These are phyloP conservation scores for Leptodactylus fallax DNA, from an alignment of 2,797 vertebrate genomes.

Conservation along the genomic window DNA sequence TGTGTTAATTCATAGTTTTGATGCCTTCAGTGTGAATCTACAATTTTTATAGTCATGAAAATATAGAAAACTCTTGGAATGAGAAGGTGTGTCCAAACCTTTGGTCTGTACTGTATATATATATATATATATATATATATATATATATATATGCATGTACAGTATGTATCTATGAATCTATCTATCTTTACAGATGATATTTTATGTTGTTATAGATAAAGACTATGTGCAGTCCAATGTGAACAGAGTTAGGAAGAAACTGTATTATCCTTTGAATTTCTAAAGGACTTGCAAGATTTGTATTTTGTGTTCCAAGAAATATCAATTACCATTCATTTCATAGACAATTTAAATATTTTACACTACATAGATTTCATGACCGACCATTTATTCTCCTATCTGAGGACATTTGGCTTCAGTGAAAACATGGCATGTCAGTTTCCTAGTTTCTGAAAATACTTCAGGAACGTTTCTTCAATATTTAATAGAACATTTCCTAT, in stretches of 20 bases:
- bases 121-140: background rate
- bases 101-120: no score
- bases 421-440: slow-evolving; percentile 1
- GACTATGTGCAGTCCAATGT: background rate
- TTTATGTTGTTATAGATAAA: background rate
- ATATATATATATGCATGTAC: background rate
- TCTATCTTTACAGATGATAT: background rate
- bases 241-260: background rate
- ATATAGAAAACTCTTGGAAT: no score
- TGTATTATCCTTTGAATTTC: slow-evolving; percentile 18
- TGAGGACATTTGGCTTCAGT: slow-evolving; percentile 48
- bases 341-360: slow-evolving; percentile 52
- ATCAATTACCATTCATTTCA: slow-evolving; percentile 56
- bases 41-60: no score
- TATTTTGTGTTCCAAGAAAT: slow-evolving; percentile 57
- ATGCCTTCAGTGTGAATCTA: no score
- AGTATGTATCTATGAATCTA: no score
- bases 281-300: slow-evolving; percentile 48
- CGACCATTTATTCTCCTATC: slow-evolving; percentile 34
- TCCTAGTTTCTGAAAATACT: slow-evolving; percentile 35
- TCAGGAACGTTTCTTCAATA: background rate
- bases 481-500: background rate
- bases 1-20: no score
- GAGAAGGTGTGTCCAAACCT: no score
- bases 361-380: slow-evolving; percentile 54